phyloP scores from a whole-genome alignment of 2,797 vertebrate genomes.

The Notoglanidium macrostoma region DNA sequence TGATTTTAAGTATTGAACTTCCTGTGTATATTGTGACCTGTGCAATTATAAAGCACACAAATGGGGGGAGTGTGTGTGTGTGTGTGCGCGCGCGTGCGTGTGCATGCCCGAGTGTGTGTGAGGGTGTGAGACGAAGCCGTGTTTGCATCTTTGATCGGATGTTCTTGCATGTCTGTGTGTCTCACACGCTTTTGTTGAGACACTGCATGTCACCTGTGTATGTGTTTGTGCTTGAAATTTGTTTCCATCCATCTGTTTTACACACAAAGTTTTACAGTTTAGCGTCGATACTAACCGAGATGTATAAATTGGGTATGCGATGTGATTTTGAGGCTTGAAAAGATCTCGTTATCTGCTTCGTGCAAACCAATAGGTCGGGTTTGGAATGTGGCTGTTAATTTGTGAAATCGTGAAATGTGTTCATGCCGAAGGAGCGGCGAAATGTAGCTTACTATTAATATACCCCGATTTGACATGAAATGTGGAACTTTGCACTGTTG shows the following conservation, averaged over 20 bases:
- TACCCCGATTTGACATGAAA: background rate
- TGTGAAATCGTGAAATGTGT: background rate
- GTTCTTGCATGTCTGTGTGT: slow-evolving; percentile 34
- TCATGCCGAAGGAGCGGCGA: background rate
- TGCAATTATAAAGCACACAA: background rate
- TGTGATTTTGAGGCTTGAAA: background rate
- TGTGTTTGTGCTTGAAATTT: slow-evolving; percentile 29
- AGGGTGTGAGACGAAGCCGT: background rate
- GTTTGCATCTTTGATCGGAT: slow-evolving; percentile 40
- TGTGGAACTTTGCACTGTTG: background rate
- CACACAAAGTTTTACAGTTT: background rate
- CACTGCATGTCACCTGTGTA: slow-evolving; percentile 47
- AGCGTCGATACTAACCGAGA: background rate
- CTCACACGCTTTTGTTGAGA: slow-evolving; percentile 47
- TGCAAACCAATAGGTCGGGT: background rate
- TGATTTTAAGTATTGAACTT: slow-evolving; percentile 59
- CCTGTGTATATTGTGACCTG: slow-evolving; percentile 1
- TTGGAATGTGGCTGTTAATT: background rate
- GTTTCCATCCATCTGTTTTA: slow-evolving; percentile 36
- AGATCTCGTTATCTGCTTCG: background rate
- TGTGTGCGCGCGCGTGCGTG: background rate
- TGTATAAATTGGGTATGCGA: background rate
- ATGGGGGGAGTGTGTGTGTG: background rate
- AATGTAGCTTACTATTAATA: background rate
- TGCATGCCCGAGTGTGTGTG: slow-evolving; percentile 5